Percentiles rank a stretch among this genome's conserved stretches.
These are phyloP conservation scores for Steromphala cineraria DNA, from an alignment of 2,888 invertebrate species.

Conservation along the genomic window DNA sequence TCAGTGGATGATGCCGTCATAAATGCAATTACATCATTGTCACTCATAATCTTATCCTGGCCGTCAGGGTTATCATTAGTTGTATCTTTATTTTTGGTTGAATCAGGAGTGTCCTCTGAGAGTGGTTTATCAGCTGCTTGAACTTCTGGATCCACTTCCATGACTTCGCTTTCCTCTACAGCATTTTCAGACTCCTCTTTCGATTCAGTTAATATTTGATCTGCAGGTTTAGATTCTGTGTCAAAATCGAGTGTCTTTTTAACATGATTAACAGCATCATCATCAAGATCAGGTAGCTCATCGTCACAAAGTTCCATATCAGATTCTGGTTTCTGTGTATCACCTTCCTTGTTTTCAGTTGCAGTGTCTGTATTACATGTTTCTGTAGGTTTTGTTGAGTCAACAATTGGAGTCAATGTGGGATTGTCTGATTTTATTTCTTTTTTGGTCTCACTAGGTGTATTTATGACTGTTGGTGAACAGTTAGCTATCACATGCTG, in stretches of 20 bases:
- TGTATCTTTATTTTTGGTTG: background rate
- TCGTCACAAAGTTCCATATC: background rate
- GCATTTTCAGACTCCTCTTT: slow-evolving; percentile 15
- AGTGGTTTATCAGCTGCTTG: background rate
- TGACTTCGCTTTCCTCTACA: background rate
- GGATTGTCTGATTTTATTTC: slow-evolving; percentile 43
- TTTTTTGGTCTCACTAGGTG: background rate
- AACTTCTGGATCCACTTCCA: background rate
- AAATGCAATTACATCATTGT: too few species aligned
- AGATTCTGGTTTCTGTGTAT: background rate
- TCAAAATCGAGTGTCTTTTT: background rate
- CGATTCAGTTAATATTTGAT: background rate
- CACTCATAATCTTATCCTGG: background rate
- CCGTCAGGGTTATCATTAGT: background rate
- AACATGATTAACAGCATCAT: background rate
- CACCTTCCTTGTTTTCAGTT: background rate
- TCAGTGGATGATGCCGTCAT: background rate
- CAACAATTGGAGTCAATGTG: background rate
- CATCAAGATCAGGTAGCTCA: slow-evolving; percentile 1
- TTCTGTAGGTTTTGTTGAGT: background rate
- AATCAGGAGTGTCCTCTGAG: background rate
- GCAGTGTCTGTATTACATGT: background rate
- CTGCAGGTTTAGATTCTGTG: background rate
- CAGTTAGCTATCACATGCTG: slow-evolving; percentile 46
- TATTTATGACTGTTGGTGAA: background rate